Conservation (phyloP, 2,888 invertebrate genomes). For the Cryptosula pallasiana region DNA sequence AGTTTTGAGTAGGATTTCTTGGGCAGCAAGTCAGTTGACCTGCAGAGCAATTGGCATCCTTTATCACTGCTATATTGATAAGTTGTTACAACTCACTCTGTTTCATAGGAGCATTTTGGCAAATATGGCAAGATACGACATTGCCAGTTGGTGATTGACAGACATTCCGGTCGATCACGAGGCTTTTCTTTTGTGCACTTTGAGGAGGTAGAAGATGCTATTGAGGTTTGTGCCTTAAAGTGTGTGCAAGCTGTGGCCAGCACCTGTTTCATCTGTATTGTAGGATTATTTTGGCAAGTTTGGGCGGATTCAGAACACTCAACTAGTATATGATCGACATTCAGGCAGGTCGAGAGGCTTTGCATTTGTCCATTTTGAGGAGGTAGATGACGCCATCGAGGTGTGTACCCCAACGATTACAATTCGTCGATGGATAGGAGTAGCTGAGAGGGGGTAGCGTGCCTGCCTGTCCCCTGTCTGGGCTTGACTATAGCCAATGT, state of each 20-base stretch:
- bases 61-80: too few species aligned
- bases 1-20: too few species aligned
- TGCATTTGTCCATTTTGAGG: conserved; percentile 89
- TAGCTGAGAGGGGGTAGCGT: too few species aligned
- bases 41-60: too few species aligned
- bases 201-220: conserved; percentile 79
- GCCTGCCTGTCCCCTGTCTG: too few species aligned
- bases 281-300: conserved; percentile 87
- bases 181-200: conserved; percentile 97
- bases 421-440: too few species aligned
- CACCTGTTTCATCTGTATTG: neutral
- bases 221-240: conserved; percentile 58
- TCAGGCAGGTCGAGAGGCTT: conserved; percentile 91
- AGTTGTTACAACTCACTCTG: too few species aligned
- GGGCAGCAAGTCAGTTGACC: too few species aligned
- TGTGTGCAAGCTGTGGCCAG: neutral
- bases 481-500: too few species aligned
- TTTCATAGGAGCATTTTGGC: conserved; percentile 75
- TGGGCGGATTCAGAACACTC: conserved; percentile 84
- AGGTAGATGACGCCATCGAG: conserved; percentile 78
- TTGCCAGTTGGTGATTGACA: conserved; percentile 90
- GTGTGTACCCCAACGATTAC: too few species aligned
- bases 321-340: conserved; percentile 91
- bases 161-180: conserved; percentile 83
- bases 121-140: conserved; percentile 88